Percentiles rank a stretch among this genome's conserved stretches.
These are phyloP conservation scores for Prosapia bicincta DNA, from an alignment of 2,888 invertebrate species.

Conservation along the genomic window DNA sequence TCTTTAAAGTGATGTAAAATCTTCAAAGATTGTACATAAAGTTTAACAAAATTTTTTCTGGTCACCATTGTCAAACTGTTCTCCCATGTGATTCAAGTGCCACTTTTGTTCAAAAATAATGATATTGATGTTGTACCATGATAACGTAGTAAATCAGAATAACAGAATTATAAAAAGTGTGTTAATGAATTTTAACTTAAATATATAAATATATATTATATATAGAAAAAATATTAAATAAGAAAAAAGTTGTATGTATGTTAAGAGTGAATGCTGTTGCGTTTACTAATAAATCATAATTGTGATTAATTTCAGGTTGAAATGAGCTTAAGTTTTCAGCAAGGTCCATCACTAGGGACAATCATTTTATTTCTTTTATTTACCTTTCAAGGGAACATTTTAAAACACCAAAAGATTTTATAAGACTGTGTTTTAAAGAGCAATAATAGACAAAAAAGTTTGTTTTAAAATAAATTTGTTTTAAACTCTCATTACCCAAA, in stretches of 20 bases:
- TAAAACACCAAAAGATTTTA: neutral
- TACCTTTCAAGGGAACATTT: neutral
- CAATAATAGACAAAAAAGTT: neutral
- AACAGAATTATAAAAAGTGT: slow-evolving; percentile 23
- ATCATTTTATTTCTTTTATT: neutral
- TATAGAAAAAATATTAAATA: slow-evolving; percentile 43
- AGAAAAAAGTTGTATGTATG: slow-evolving; percentile 41
- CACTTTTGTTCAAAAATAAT: slow-evolving; percentile 61
- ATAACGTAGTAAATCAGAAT: neutral
- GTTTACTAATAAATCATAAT: slow-evolving; percentile 20
- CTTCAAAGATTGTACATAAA: neutral
- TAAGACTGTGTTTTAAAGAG: neutral
- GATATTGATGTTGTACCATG: slow-evolving; percentile 29
- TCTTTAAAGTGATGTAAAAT: neutral
- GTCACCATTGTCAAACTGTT: neutral
- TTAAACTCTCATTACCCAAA: no score
- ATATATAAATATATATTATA: slow-evolving; percentile 22
- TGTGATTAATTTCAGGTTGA: slow-evolving; percentile 44
- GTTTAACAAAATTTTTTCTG: neutral
- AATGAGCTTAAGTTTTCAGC: neutral
- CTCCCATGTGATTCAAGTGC: slow-evolving; percentile 65
- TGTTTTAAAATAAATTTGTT: no score
- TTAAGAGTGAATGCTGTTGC: slow-evolving; percentile 17
- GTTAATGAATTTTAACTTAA: slow-evolving; percentile 27
- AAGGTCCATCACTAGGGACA: slow-evolving; percentile 2